Evolutionary conservation across 1,140 invertebrate genomes (phyloP), one percentile per base, ranked within the genome.

Genomic region (Eumeta japonica): DNA sequence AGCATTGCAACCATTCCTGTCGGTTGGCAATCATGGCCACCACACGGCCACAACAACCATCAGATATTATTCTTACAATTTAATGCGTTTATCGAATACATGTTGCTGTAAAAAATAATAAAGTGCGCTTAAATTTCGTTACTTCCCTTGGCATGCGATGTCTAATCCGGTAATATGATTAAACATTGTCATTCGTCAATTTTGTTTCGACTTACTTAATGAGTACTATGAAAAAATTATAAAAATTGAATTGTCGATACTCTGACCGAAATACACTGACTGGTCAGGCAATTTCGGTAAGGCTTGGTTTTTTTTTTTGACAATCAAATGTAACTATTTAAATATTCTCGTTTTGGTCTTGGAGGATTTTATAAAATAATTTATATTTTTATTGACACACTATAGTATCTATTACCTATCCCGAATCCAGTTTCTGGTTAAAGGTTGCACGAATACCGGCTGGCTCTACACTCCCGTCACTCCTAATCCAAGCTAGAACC

Each of bases 141-240:
- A n/a, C n/a, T n/a, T n/a, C n/a, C n/a, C n/a, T n/a, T n/a, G n/a
- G n/a, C n/a, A n/a, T n/a, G 9, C 48, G 50, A 33, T 16, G 43
- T 37, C 43, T 70, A 61, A n/a, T 30, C 59, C 59, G 63, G 19
- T 17, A 39, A 41, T 62, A 66, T 17, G 45, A 46, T 45, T 43
- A 41, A 16, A 55, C 46, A 38, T 51, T 57, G 36, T 48, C 32
- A 18, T 29, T 37, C 9, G 18, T 16, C 9, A 48, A 31, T 31
- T 36, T 36, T 16, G 29, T 31, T 41, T 46, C 10, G 52, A 49
- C 32, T 27, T 29, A n/a, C n/a, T n/a, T n/a, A n/a, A n/a, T n/a
- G n/a, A n/a, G n/a, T n/a, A n/a, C n/a, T 14, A 63, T 49, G 3
- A 52, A 55, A 31, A 63, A 61, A 41, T 60, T 61, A 27, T 56